Base-by-base conservation (phyloP, 2,888 invertebrate species). In the Oscheius sp. region DNA sequence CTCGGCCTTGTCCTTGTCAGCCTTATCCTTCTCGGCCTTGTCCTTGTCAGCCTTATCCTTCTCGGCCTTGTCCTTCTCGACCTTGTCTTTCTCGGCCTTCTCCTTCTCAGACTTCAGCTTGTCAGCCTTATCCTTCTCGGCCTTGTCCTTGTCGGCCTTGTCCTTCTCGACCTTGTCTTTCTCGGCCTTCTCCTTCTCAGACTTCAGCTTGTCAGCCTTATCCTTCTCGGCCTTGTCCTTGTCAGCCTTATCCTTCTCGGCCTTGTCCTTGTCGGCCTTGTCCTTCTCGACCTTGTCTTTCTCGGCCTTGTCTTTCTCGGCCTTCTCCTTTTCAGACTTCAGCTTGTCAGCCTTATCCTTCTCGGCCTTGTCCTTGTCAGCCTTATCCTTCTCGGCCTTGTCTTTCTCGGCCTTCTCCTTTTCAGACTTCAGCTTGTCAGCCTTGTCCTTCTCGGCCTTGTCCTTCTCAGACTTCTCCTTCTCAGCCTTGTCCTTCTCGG, bases 191-290 rank as follows among this genome's bases (percentile, higher is more conserved):
- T 53, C 53, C 33, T 53, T 53, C 27, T 53, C 53, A 6, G 31
- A 5, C 33, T 53, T 53, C 8, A 6, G 5, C 33, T 53, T 53
- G 8, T 53, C 53, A 27, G 53, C 53, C 53, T 53, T 53, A 6
- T 53, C 53, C 53, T 53, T 53, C 31, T 53, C 53, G 53, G 53
- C 33, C 53, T 53, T 53, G 31, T 31, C 31, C 53, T 53, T 53
- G 3, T 53, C 53, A 33, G 20, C 8, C 53, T 53, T 53, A 20
- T 17, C 17, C 25, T 48, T 48, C 3, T 29, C 53, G 3, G 53
- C 33, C 33, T 53, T 53, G 4, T 53, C 31, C n/a, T 53, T 53
- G 29, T 53, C 53, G 15, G 53, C 53, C 53, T 53, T 53, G 29
- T 53, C 53, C 31, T 53, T 53, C 53, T 53, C 53, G 53, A 33